phyloP scores from a whole-genome alignment of 2,888 invertebrate species.

The Dryococelus australis region DNA sequence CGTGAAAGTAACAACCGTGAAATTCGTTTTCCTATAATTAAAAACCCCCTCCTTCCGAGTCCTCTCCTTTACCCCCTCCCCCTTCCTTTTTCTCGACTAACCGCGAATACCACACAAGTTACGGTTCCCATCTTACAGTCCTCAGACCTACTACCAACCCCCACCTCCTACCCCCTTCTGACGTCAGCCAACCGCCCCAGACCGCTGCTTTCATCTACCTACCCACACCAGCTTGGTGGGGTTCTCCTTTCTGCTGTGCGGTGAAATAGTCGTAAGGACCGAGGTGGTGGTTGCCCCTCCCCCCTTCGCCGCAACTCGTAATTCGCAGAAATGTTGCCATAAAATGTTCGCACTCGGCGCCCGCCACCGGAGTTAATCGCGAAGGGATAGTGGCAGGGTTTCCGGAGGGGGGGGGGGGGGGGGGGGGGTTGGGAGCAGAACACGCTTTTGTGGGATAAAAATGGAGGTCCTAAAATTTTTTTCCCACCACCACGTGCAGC shows the following conservation, averaged over 20 bases:
- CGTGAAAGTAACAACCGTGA: slow-evolving; percentile 11
- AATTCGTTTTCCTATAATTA: slow-evolving; percentile 11
- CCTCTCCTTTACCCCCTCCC: not conserved
- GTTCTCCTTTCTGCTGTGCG: not conserved
- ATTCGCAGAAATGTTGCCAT: slow-evolving; percentile 16
- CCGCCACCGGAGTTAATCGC: not conserved
- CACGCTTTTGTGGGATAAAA: not conserved
- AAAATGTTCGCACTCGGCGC: not conserved
- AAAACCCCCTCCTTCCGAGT: not conserved
- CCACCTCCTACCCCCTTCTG: not conserved
- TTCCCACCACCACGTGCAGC: not conserved
- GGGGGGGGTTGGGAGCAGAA: not conserved
- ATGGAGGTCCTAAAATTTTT: not conserved
- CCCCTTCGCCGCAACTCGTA: not conserved
- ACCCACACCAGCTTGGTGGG: not conserved
- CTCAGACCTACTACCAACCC: not conserved
- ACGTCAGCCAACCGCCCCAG: too few species aligned
- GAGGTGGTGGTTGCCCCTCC: not conserved
- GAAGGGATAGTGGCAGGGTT: not conserved
- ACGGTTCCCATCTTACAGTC: not conserved
- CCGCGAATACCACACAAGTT: not conserved
- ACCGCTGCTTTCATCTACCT: not conserved
- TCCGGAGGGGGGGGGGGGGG: too few species aligned
- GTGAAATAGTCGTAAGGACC: slow-evolving; percentile 16
- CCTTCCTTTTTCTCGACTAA: not conserved